A percentile compares a stretch with the other conserved stretches of the same genome.
Conservation (phyloP, 2,797 vertebrate species). For the Poeciliopsis infans region DNA sequence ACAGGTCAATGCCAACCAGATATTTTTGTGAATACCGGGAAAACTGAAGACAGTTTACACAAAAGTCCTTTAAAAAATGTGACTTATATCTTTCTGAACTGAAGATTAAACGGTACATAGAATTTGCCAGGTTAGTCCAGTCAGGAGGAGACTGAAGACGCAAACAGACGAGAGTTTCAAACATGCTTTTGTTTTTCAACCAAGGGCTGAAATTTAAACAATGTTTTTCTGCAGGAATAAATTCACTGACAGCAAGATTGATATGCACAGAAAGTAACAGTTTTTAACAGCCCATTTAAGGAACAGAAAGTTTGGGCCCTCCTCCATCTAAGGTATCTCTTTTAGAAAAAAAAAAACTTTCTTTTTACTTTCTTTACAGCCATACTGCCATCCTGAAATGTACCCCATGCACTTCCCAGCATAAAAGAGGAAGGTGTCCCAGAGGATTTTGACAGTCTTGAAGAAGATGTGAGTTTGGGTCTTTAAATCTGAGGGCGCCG, state of each 20-base stretch:
- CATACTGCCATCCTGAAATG: slow-evolving; percentile 36
- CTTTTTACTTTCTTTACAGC: slow-evolving; percentile 33
- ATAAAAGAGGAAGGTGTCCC: slow-evolving; percentile 48
- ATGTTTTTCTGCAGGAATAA: background rate
- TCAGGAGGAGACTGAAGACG: background rate
- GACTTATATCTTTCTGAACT: background rate
- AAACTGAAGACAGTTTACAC: background rate
- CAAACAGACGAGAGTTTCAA: background rate
- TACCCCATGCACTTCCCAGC: slow-evolving; percentile 47
- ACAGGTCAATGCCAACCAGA: background rate
- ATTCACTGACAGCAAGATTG: background rate
- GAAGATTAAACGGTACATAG: background rate
- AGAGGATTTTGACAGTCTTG: slow-evolving; percentile 46
- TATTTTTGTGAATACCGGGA: background rate
- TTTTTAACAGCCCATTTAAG: background rate
- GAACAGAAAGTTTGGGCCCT: background rate
- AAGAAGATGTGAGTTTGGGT: slow-evolving; percentile 31
- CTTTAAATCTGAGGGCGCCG: slow-evolving; percentile 5
- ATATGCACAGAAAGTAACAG: background rate
- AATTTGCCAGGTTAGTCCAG: background rate
- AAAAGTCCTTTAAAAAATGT: background rate
- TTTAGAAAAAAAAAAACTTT: background rate
- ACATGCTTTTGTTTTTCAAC: background rate
- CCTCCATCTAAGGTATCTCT: slow-evolving; percentile 9
- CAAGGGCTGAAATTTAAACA: background rate